Evolutionary conservation across 2,113 vertebrate species (phyloP), one percentile per base, ranked within the genome.

Genomic region (Pseudorasbora parva): DNA sequence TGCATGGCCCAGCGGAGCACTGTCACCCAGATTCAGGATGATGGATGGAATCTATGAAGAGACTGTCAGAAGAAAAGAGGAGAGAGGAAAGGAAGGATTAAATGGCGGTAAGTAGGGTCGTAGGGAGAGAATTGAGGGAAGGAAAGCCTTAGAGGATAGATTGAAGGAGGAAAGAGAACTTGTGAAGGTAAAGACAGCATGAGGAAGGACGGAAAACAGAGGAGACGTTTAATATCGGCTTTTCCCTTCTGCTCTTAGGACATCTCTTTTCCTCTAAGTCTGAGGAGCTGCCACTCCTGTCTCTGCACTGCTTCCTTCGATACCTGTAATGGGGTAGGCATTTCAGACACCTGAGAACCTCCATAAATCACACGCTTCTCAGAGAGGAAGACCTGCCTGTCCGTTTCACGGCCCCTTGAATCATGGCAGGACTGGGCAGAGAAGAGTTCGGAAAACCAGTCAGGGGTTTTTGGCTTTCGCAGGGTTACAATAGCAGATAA

Each of bases 1-100:
- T 91, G 91, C 91, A 92, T 87, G 30, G 51, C 90, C 88, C 87
- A 93, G 81, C 41, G 3, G 41, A 77, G 64, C 54, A n/a, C 82
- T 57, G 88, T 86, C 88, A 74, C 75, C 60, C 68, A 23, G 82
- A 81, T 86, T 89, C 87, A 86, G 69, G 56, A 72, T 87, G 86
- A 89, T 87, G 82, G 87, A 89, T 85, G 87, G 78, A 79, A 86
- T 56, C 84, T 69, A 74, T 76, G 80, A 41, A 56, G 72, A 78
- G 25, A 54, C 43, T 66, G 64, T 69, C 64, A 19, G 54, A 45
- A 21, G 57, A 73, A 49, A 69, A 41, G 19, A 66, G 43, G 45
- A 72, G 56, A 54, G 15, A 47, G 25, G 30, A 45, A 83, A 25
- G 76, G 25, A 81, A 37, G 41, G 33, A 59, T 74, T 37, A 73